phyloP scores from a whole-genome alignment of 2,797 vertebrate species.

The Peromyscus nudipes region DNA sequence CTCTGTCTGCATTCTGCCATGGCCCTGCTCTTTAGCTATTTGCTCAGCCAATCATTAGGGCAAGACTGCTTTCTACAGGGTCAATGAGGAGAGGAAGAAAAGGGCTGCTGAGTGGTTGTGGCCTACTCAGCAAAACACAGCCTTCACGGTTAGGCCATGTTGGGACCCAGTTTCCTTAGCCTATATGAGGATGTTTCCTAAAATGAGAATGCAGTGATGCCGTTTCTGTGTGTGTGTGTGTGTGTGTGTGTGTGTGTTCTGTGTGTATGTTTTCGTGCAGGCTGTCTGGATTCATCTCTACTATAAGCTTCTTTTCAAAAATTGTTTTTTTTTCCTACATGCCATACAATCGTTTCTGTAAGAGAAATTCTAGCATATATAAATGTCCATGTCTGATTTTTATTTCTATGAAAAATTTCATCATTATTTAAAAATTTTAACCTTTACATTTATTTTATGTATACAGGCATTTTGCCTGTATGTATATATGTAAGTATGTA shows the following conservation, averaged over 20 bases:
- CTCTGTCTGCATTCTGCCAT: accelerated
- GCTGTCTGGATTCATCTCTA: background rate
- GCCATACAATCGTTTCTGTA: background rate
- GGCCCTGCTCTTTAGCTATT: background rate
- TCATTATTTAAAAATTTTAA: background rate
- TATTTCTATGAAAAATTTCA: background rate
- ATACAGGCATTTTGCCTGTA: background rate
- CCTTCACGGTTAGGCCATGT: accelerated
- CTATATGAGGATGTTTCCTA: background rate
- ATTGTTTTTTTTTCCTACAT: accelerated
- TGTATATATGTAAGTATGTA: background rate
- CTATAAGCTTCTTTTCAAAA: background rate
- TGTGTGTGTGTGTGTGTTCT: too few species aligned
- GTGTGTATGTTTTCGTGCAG: background rate
- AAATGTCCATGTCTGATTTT: background rate
- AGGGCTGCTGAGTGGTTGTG: accelerated
- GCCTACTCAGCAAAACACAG: background rate
- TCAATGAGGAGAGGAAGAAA: accelerated
- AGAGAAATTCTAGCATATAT: background rate
- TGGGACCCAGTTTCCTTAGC: background rate
- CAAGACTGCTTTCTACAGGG: background rate
- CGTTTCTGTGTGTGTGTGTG: too few species aligned
- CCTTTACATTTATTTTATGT: background rate
- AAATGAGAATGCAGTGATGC: background rate
- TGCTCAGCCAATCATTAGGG: background rate